Evolutionary conservation across 2,888 invertebrate species (phyloP), one percentile per base, ranked within the genome.

Genomic region (Brachyopa scutellaris): DNA sequence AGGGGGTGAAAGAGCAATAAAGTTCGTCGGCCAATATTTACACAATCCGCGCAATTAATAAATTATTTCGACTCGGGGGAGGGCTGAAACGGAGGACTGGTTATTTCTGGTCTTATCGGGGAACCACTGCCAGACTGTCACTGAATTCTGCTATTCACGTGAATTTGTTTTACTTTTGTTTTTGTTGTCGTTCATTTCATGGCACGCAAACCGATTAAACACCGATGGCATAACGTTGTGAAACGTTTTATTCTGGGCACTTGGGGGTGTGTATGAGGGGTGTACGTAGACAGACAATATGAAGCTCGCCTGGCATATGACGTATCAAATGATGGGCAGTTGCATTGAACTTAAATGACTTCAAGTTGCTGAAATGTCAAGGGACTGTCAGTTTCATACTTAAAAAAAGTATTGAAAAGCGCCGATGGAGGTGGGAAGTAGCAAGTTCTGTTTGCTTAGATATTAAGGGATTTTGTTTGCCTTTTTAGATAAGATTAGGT

Each of bases 221-320:
- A 61, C 26, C 19, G 26, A 51, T 59, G 21, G 42, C 42, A 23
- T 53, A 64, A 72, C 57, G 42, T 70, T 72, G 49, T 72, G 78
- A 78, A 78, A 72, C 72, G 78, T 78, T 78, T 66, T 59, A 17
- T 49, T 47, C 17, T 38, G 13, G 64, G 19, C 47, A 21, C 9
- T 47, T 23, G 64, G 51, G 61, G 70, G 33, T 40, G 33, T 51
- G 51, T 13, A 21, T 7, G 59, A 40, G 45, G 13, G 62, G 38
- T 49, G 45, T 47, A n/a, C 19, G 4, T n/a, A n/a, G n/a, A n/a
- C n/a, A n/a, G n/a, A n/a, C n/a, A n/a, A n/a, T n/a, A n/a, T n/a
- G n/a, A n/a, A n/a, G n/a, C n/a, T n/a, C n/a, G n/a, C 17, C n/a
- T 7, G 36, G 40, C 9, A 53, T n/a, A n/a, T 13, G 19, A 5